phyloP scores from a whole-genome alignment of 2,113 vertebrate genomes.

The Chaenogobius annularis region DNA sequence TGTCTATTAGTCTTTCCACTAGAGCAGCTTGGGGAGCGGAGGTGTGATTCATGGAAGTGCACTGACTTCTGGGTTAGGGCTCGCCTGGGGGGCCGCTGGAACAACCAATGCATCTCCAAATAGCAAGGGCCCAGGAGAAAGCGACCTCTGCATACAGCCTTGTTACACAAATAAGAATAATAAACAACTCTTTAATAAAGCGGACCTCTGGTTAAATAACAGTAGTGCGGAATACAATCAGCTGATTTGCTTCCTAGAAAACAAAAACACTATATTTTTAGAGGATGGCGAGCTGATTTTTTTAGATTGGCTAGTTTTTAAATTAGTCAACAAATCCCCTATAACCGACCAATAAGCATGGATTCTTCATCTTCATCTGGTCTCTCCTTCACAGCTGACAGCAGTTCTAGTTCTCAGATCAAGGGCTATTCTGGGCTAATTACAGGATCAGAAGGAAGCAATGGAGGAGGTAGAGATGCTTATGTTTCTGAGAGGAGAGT shows the following conservation, averaged over 20 bases:
- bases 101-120: constrained; percentile 50
- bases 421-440: constrained; percentile 23
- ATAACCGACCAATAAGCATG: neutral
- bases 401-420: constrained; percentile 10
- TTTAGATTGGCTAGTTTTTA: neutral
- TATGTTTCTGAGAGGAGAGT: constrained; percentile 19
- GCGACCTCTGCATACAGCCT: constrained; percentile 38
- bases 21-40: constrained; percentile 40
- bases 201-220: neutral
- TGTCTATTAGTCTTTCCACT: constrained; percentile 45
- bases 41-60: constrained; percentile 58
- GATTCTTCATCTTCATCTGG: neutral
- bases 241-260: neutral
- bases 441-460: constrained; percentile 28
- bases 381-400: neutral
- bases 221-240: neutral
- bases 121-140: constrained; percentile 53
- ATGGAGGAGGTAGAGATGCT: constrained; percentile 19
- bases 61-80: constrained; percentile 24
- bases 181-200: constrained; percentile 25
- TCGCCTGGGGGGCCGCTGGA: constrained; percentile 41
- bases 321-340: neutral
- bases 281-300: neutral
- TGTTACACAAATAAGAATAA: constrained; percentile 28
- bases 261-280: neutral